A percentile compares a stretch with the other conserved stretches of the same genome.
These are phyloP conservation scores for Apamea sordens DNA, from an alignment of 2,888 invertebrate genomes.

Conservation along the genomic window DNA sequence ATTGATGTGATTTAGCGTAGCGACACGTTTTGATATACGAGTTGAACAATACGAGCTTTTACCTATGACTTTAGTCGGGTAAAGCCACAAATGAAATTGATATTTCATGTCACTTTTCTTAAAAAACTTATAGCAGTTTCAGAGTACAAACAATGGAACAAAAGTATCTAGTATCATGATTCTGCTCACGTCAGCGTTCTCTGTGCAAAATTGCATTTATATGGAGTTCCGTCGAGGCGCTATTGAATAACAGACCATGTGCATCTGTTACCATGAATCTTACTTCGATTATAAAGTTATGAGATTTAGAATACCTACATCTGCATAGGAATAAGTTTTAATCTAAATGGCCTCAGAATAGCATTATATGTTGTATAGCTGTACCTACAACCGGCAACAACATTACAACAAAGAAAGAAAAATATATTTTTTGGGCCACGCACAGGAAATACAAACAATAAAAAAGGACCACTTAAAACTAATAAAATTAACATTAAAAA, in stretches of 20 bases:
- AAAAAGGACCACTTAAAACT: no score
- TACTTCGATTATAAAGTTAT: slow-evolving; percentile 42
- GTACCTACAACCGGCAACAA: background rate
- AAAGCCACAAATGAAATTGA: slow-evolving; percentile 24
- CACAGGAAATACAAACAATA: background rate
- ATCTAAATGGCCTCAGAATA: background rate
- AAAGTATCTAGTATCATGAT: slow-evolving; percentile 48
- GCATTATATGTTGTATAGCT: no score
- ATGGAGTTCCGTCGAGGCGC: slow-evolving; percentile 46
- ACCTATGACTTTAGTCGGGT: background rate
- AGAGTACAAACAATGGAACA: slow-evolving; percentile 44
- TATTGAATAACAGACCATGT: slow-evolving; percentile 56
- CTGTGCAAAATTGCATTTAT: slow-evolving; percentile 62
- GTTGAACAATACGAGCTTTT: slow-evolving; percentile 9
- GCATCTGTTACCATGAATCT: slow-evolving; percentile 39
- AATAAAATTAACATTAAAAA: no score
- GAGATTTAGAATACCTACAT: background rate
- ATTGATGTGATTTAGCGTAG: slow-evolving; percentile 62
- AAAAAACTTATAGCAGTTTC: slow-evolving; percentile 26
- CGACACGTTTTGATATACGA: slow-evolving; percentile 46
- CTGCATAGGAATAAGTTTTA: background rate
- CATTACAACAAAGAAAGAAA: background rate
- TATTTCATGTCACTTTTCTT: slow-evolving; percentile 38
- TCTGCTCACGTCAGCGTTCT: slow-evolving; percentile 58
- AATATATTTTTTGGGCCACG: background rate